phyloP scores from a whole-genome alignment of 2,888 invertebrate genomes.

The Salpingus planirostris region DNA sequence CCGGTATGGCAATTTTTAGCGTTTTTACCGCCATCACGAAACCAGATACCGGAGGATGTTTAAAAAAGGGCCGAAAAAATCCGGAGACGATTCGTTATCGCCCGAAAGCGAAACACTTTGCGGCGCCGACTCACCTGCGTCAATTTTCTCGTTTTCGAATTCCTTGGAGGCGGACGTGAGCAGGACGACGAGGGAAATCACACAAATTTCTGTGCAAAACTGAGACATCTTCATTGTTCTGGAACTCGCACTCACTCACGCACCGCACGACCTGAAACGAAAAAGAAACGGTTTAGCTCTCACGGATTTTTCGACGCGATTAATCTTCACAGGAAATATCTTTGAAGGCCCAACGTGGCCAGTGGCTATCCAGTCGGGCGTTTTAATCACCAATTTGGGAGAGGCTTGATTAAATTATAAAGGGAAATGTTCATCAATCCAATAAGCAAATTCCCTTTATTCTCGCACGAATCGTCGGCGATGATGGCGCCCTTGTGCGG shows the following conservation, averaged over 20 bases:
- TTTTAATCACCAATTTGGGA: slow-evolving; percentile 2
- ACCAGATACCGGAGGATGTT: background rate
- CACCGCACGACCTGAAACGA: slow-evolving; percentile 18
- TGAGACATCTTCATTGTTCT: slow-evolving; percentile 15
- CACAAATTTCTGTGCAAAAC: slow-evolving; percentile 12
- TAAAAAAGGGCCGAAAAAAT: no score
- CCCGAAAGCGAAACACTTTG: no score
- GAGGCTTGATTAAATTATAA: no score
- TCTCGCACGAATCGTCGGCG: no score
- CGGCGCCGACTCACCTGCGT: slow-evolving; percentile 26
- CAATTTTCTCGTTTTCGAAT: slow-evolving; percentile 28
- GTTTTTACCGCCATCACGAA: slow-evolving; percentile 3
- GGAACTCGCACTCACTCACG: slow-evolving; percentile 12
- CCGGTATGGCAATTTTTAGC: slow-evolving; percentile 5
- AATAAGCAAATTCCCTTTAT: no score
- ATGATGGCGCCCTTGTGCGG: no score
- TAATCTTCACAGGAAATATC: slow-evolving; percentile 10
- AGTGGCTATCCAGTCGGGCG: no score
- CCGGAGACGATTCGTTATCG: background rate
- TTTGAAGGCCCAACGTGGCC: no score
- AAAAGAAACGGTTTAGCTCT: no score
- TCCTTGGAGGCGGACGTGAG: slow-evolving; percentile 20
- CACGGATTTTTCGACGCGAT: no score
- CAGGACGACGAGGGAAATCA: slow-evolving; percentile 15
- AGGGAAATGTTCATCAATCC: no score